Base-by-base conservation (phyloP, 2,113 vertebrate genomes). In the Carollia perspicillata region DNA sequence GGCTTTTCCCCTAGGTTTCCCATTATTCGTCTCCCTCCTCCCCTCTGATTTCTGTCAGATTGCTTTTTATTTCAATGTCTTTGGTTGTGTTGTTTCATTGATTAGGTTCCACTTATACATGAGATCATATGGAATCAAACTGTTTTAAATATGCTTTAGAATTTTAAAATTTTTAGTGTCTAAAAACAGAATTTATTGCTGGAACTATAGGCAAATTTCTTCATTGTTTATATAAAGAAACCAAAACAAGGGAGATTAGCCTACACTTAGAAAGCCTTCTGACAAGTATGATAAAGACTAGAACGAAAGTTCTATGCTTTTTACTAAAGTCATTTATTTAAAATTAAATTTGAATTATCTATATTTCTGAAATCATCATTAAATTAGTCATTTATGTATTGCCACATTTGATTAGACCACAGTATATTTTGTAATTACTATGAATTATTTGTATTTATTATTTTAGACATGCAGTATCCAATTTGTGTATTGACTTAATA, bases 161-260 rank as follows among this genome's bases (percentile, higher is more conserved):
- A 85, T 86, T 30, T 26, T 91, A 49, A 30, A 83, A 44, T 63
- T 53, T 42, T 6, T 55, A 35, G 12, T 33, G 68, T 51, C 26
- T 85, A 5, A 23, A 72, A 37, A 55, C 13, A 53, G 17, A 60
- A 53, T 53, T 83, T 51, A 53, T 51, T 78, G 30, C 22, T 65
- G 18, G 8, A 3, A 5, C 6, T 18, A 33, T 9, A 74, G 13
- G 12, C 18, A 44, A 11, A 83, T 1, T 0, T n/a, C n/a, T 65
- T 74, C 7, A 75, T n/a, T 79, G 42, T 35, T 26, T 33, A 87
- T 42, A 17, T 33, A 87, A 71, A 77, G 16, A n/a, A 66, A 71
- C 11, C 42, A 66, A 94, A 42, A 23, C 23, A 44, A 81, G 44
- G 74, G 33, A 88, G 28, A 78, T 20, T 37, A 53, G 60, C 22